phyloP scores from a whole-genome alignment of 2,113 vertebrate species.

The Eudyptes chrysolophus region DNA sequence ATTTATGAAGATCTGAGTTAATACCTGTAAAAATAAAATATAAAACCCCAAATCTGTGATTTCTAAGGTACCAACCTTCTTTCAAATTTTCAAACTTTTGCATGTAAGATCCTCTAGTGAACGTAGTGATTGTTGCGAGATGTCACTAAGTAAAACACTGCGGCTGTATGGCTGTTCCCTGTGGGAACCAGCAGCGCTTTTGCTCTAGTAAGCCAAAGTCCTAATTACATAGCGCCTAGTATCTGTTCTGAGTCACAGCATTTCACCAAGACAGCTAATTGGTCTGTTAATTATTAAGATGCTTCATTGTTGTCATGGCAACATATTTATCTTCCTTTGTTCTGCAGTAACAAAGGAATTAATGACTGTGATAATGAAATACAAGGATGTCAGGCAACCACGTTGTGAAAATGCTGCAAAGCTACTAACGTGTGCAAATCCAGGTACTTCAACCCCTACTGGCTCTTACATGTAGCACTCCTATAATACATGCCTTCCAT shows the following conservation, averaged over 20 bases:
- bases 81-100: not conserved
- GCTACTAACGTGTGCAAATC: not conserved
- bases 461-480: not conserved
- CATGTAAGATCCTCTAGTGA: not conserved
- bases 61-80: not conserved
- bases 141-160: not conserved
- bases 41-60: not conserved
- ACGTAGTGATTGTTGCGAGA: not conserved
- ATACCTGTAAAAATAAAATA: not conserved
- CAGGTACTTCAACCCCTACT: not conserved
- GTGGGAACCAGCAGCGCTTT: constrained; percentile 53
- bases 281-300: constrained; percentile 87
- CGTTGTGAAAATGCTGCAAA: not conserved
- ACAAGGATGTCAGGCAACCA: constrained; percentile 27
- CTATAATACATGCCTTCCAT: not conserved
- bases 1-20: not conserved
- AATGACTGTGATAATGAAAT: constrained; percentile 34
- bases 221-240: constrained; percentile 81
- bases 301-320: constrained; percentile 80
- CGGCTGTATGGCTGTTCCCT: constrained; percentile 57
- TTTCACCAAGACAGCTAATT: constrained; percentile 78
- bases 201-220: constrained; percentile 70
- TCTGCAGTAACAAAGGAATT: constrained; percentile 55
- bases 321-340: constrained; percentile 67
- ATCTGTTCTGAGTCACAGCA: constrained; percentile 70